These are phyloP conservation scores for Dysdera silvatica DNA, from an alignment of 1,140 invertebrate species.

Conservation along the genomic window DNA sequence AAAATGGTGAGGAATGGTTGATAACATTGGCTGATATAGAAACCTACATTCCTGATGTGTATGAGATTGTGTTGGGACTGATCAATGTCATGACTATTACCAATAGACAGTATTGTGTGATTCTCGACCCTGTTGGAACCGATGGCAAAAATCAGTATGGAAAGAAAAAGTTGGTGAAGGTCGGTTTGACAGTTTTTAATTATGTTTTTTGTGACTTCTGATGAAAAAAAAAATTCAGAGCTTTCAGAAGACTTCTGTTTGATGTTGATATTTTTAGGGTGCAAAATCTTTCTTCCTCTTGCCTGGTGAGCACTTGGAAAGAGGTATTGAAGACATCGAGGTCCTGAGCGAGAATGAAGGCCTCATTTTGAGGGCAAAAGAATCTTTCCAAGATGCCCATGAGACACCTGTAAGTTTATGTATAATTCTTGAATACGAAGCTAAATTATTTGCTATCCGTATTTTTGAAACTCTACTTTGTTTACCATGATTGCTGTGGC, in stretches of 20 bases:
- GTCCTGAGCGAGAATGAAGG: conserved; percentile 50
- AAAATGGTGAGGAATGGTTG: conserved; percentile 52
- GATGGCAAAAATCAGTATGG: conserved; percentile 47
- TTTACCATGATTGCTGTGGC: too few relatives aligned
- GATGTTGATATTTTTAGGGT: conserved; percentile 43
- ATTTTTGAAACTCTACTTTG: too few relatives aligned
- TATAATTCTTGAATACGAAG: not conserved
- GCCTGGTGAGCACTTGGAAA: conserved; percentile 47
- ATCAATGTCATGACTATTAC: conserved; percentile 47
- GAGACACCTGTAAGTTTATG: conserved; percentile 17
- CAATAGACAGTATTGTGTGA: conserved; percentile 49
- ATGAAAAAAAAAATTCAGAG: too few relatives aligned
- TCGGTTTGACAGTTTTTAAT: conserved; percentile 18
- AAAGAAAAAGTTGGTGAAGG: conserved; percentile 47
- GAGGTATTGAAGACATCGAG: conserved; percentile 48
- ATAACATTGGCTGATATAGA: conserved; percentile 47
- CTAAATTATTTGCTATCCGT: not conserved
- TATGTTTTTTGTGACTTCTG: not conserved
- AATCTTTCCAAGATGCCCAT: conserved; percentile 44
- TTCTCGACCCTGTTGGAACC: conserved; percentile 47
- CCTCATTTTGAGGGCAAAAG: conserved; percentile 46
- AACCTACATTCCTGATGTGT: conserved; percentile 50
- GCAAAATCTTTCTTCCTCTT: conserved; percentile 49
- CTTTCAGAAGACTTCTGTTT: too few relatives aligned
- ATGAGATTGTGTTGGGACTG: conserved; percentile 48